Evolutionary conservation across 1,140 invertebrate species (phyloP), one percentile per base, ranked within the genome.

Genomic region (Scaptomyza montana): DNA sequence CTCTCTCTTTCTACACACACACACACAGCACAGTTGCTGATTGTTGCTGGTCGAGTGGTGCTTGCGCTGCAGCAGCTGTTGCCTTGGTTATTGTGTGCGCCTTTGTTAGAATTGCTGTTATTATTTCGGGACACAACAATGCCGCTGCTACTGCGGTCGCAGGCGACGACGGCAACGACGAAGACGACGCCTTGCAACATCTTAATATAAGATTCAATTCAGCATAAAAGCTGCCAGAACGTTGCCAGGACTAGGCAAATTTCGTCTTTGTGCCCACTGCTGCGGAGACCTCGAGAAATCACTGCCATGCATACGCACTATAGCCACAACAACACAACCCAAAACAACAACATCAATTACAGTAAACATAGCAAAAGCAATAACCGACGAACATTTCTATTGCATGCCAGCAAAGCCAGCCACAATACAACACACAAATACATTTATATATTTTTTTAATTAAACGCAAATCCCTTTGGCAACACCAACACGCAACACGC

Each of bases 171-270:
- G 16, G 45, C 21, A 25, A 36, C 33, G 33, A 36, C 33, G 33
- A 36, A 30, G 69, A 21, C 64, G 55, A 28, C 60, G 62, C 61
- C 80, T 74, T 87, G 75, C 82, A 86, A 67, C 84, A 86, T 86
- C 82, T 89, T 79, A 89, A 86, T 86, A 86, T 89, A 86, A 86
- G 82, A 86, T 82, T 87, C 82, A 81, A 86, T 86, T 82, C 84
- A 62, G 47, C 70, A 82, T 76, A 82, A 82, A 78, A 74, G 74
- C 63, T 51, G 19, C 68, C 60, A 9, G 33, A 36, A 36, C 51
- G 57, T 19, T 50, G 51, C 53, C 30, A 36, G 50, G 36, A 47
- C 63, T 66, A 45, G 41, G 36, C 51, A 69, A 81, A 80, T 73
- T 85, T 62, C 53, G 25, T 59, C 65, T 51, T 69, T 63, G 59